Percentiles rank a stretch among this genome's conserved stretches.
Evolutionary conservation across 2,113 vertebrate genomes (phyloP).

Genomic region (Podilymbus podiceps): DNA sequence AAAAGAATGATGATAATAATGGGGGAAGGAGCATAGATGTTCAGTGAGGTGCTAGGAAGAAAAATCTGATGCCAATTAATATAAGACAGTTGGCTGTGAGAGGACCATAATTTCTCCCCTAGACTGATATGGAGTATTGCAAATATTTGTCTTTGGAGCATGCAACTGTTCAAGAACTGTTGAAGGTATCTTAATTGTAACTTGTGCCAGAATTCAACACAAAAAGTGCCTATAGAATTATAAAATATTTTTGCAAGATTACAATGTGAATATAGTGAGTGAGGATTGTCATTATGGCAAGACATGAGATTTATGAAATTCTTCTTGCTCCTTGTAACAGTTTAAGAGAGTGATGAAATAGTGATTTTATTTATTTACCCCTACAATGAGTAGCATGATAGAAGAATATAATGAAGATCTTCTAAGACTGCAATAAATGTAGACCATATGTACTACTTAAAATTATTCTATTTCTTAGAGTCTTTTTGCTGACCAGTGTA

Average conservation of each 20-base stretch:
- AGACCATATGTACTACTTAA: neutral
- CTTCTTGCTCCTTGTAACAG: neutral
- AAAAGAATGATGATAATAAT: neutral
- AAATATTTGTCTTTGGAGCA: neutral
- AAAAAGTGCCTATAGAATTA: neutral
- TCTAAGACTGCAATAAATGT: neutral
- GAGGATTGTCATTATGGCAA: neutral
- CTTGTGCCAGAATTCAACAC: neutral
- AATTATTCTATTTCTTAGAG: neutral
- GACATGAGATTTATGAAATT: neutral
- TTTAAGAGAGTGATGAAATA: neutral
- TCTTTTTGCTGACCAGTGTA: neutral
- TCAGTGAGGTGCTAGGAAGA: neutral
- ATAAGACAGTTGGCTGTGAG: neutral
- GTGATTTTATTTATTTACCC: neutral
- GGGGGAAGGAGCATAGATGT: neutral
- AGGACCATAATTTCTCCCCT: neutral
- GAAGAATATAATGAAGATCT: neutral
- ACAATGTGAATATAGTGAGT: neutral
- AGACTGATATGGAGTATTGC: neutral
- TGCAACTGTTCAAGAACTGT: neutral
- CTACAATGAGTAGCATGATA: rapidly evolving
- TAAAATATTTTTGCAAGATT: neutral
- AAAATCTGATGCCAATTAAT: neutral
- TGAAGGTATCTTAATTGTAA: neutral